phyloP scores from a whole-genome alignment of 2,888 invertebrate species.

The Conomelus anceps region DNA sequence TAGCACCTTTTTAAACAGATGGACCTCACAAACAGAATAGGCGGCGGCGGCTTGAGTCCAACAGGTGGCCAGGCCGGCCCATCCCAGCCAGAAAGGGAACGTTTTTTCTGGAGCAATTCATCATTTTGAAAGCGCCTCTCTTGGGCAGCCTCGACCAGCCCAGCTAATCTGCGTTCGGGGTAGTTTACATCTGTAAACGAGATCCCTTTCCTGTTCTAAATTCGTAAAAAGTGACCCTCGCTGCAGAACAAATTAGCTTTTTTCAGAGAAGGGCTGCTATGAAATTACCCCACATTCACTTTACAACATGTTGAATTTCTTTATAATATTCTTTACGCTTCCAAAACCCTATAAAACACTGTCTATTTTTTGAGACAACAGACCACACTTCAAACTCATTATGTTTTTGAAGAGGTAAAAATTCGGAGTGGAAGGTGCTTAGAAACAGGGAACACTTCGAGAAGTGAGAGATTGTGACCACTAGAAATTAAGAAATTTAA shows the following conservation, averaged over 20 bases:
- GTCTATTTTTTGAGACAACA: background rate
- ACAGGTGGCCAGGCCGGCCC: background rate
- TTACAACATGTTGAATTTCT: background rate
- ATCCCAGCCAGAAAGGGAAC: too few species aligned
- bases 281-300: background rate
- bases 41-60: background rate
- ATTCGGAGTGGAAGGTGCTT: background rate
- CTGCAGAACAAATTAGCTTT: background rate
- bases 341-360: background rate
- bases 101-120: background rate
- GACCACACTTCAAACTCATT: background rate
- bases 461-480: too few species aligned
- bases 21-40: background rate
- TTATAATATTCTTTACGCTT: background rate
- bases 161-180: background rate
- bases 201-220: background rate
- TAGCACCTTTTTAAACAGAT: background rate
- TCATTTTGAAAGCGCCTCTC: background rate
- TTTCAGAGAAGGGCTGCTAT: background rate
- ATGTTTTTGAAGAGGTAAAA: background rate
- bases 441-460: background rate
- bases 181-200: background rate
- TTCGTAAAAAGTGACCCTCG: background rate
- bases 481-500: too few species aligned
- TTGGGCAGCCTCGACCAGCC: background rate